These are phyloP conservation scores for Gymnocephalus cernua DNA, from an alignment of 2,113 vertebrate genomes.

Conservation along the genomic window DNA sequence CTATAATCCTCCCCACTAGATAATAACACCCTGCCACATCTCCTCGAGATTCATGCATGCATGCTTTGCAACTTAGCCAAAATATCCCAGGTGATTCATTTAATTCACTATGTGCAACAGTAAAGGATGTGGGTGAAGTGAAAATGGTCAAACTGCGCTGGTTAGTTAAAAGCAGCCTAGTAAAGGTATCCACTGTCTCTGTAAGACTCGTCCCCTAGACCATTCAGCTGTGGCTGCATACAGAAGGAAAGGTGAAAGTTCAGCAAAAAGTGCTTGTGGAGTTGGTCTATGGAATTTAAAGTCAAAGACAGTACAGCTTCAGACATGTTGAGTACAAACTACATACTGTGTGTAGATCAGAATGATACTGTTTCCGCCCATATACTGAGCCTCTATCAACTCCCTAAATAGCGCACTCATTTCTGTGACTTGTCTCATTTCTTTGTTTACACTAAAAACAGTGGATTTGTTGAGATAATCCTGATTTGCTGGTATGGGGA, in stretches of 20 bases:
- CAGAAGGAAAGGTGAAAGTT: conserved; percentile 31
- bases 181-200: conserved; percentile 7
- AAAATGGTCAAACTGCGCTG: conserved; percentile 38
- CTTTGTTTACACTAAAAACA: conserved; percentile 71
- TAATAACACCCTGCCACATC: conserved; percentile 72
- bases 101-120: conserved; percentile 38
- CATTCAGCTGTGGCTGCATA: conserved; percentile 12
- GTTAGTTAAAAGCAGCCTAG: conserved; percentile 41
- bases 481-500: conserved; percentile 43
- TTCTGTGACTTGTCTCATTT: conserved; percentile 39
- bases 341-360: conserved; percentile 43
- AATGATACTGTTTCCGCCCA: conserved; percentile 32
- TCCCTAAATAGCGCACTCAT: conserved; percentile 15
- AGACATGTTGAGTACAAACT: conserved; percentile 49
- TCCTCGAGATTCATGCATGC: conserved; percentile 29
- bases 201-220: neutral
- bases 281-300: conserved; percentile 36
- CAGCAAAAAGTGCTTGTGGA: conserved; percentile 3
- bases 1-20: conserved; percentile 48
- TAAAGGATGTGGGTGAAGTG: conserved; percentile 43
- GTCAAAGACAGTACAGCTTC: conserved; percentile 41
- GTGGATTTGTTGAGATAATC: conserved; percentile 44
- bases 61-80: conserved; percentile 38
- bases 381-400: conserved; percentile 20
- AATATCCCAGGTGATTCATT: conserved; percentile 66